Evolutionary conservation across 2,113 vertebrate genomes (phyloP).

Genomic region (Mustela lutreola): DNA sequence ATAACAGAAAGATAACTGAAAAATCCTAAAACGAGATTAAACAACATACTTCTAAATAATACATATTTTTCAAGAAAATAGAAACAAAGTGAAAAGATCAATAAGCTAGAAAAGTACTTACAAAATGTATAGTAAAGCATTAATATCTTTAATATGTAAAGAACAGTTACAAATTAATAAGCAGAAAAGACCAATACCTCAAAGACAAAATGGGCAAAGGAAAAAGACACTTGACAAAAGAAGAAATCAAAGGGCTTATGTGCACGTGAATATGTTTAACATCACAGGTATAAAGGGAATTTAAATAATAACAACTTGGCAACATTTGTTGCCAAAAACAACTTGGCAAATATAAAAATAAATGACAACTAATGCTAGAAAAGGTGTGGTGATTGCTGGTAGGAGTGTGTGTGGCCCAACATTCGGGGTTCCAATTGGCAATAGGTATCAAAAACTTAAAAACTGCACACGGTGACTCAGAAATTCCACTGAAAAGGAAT

Average conservation of each 20-base stretch:
- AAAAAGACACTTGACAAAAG: background rate
- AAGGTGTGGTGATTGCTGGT: background rate
- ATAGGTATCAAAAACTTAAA: background rate
- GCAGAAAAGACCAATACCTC: background rate
- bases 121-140: background rate
- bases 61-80: background rate
- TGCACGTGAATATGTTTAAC: background rate
- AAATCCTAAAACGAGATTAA: background rate
- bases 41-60: background rate
- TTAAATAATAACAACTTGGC: background rate
- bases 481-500: background rate
- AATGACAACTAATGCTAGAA: background rate
- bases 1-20: background rate
- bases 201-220: background rate
- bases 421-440: background rate
- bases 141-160: background rate
- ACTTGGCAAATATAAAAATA: background rate
- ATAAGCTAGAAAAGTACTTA: background rate
- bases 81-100: slow-evolving; percentile 20
- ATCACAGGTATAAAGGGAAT: background rate
- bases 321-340: background rate
- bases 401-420: background rate
- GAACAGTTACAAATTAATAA: background rate
- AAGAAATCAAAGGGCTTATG: background rate
- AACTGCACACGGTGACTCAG: background rate